Evolutionary conservation across 2,888 invertebrate species (phyloP).

Genomic region (Callyntrura guangdongensis): DNA sequence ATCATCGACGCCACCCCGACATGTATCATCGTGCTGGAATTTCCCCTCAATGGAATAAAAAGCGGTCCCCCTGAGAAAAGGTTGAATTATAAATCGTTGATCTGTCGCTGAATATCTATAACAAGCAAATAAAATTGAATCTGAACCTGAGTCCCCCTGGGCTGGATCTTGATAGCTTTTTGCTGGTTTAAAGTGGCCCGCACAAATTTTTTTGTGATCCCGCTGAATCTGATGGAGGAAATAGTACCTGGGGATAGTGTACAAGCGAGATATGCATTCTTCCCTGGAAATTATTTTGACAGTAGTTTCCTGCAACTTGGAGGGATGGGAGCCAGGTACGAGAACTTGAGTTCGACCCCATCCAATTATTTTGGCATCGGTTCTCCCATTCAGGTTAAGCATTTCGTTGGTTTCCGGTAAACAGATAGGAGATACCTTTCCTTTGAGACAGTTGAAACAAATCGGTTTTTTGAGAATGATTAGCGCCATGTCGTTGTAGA

Average conservation of each 20-base stretch:
- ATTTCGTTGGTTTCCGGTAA: slow-evolving; percentile 39
- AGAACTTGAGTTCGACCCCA: slow-evolving; percentile 47
- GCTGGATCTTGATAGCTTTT: slow-evolving; percentile 57
- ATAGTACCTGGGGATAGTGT: not conserved
- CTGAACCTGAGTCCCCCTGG: slow-evolving; percentile 67
- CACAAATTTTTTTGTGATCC: slow-evolving; percentile 53
- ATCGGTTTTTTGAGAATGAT: slow-evolving; percentile 46
- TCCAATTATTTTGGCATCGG: slow-evolving; percentile 57
- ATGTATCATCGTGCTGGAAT: slow-evolving; percentile 26
- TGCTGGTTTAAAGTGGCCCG: slow-evolving; percentile 13
- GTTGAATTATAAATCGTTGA: too few relatives aligned
- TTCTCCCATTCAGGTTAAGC: slow-evolving; percentile 33
- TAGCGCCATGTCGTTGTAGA: slow-evolving; percentile 65
- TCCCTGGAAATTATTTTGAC: slow-evolving; percentile 45
- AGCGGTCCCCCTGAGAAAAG: slow-evolving; percentile 40
- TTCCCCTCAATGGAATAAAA: slow-evolving; percentile 18
- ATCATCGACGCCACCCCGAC: slow-evolving; percentile 36
- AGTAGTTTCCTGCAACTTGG: slow-evolving; percentile 37
- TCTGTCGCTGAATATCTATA: too few relatives aligned
- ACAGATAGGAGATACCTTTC: slow-evolving; percentile 59
- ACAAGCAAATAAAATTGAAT: too few relatives aligned
- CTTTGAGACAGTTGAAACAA: slow-evolving; percentile 15
- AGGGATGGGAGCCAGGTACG: not conserved
- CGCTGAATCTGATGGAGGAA: not conserved
- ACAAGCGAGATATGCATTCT: slow-evolving; percentile 16